Conservation (phyloP, 2,113 vertebrate genomes). For the Macquaria australasica region DNA sequence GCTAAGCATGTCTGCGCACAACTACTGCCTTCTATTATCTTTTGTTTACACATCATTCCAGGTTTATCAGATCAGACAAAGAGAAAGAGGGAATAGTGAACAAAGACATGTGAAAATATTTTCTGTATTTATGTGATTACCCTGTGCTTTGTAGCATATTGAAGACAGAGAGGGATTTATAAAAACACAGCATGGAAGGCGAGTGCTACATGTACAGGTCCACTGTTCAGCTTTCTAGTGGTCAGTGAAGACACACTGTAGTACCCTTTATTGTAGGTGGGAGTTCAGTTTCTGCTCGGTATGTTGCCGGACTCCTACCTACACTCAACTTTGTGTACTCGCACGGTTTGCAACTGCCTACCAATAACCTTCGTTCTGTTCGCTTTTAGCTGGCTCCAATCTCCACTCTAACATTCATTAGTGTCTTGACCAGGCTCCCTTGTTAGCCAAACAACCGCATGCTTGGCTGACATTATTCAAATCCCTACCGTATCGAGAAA, state of each 20-base stretch:
- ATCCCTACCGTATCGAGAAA: slow-evolving; percentile 62
- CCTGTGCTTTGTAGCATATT: background rate
- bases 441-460: slow-evolving; percentile 69
- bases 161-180: slow-evolving; percentile 1
- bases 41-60: slow-evolving; percentile 26
- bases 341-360: background rate
- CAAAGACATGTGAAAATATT: background rate
- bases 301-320: slow-evolving; percentile 28
- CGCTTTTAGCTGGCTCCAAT: slow-evolving; percentile 55
- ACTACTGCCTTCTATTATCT: slow-evolving; percentile 18
- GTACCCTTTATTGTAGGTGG: slow-evolving; percentile 13
- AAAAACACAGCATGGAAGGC: background rate
- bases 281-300: slow-evolving; percentile 13
- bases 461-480: slow-evolving; percentile 75
- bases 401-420: slow-evolving; percentile 70
- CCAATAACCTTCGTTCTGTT: slow-evolving; percentile 54
- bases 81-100: background rate
- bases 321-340: background rate
- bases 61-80: slow-evolving; percentile 33
- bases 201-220: background rate
- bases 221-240: background rate
- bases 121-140: background rate
- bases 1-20: slow-evolving; percentile 10
- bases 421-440: slow-evolving; percentile 61
- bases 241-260: slow-evolving; percentile 4